Base-by-base conservation (phyloP, 2,113 vertebrate genomes). In the Tor tambroides region DNA sequence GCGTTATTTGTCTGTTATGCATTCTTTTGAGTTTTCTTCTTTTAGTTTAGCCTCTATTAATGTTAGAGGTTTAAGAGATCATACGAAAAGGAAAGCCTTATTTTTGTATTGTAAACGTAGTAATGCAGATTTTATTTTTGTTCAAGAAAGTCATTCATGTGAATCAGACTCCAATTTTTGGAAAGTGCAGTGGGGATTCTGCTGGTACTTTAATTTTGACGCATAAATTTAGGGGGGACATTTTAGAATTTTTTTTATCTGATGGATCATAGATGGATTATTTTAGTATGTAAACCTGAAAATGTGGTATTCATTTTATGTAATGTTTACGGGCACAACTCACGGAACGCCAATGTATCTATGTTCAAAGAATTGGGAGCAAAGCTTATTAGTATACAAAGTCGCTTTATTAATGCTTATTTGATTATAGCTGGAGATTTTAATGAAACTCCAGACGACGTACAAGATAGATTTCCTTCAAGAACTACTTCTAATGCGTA, bases 141-240 rank as follows among this genome's bases (percentile, higher is more conserved):
- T 72, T 38, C 69, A 74, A 74, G 71, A 74, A 74, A 74, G 71
- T 23, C 9, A 74, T 10, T 74, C 71, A 10, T 35, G 32, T 74
- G 71, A 74, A 41, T 41, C 71, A 41, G 71, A 74, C 19, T 9
- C 4, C 17, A 74, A 23, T 12, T 41, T 74, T 41, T 41, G 71
- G 9, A 21, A 41, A 41, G 35, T 5, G 6, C 15, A 71, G 17
- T 71, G 15, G 67, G 67, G 15, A n/a, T 65, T 3, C 6, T 35
- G 32, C 32, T 35, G 32, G 32, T 35, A 35, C 32, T 2, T 3
- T 35, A 35, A 35, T 35, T 35, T 35, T 35, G 32, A 35, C 32
- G 32, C 32, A 35, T 3, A 35, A 35, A 35, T 35, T 35, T 35
- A 35, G 35, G 5, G 2, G 35, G 3, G 4, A 3, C 35, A 35